phyloP scores from a whole-genome alignment of 2,113 vertebrate species.

The Pachycephala philippinensis region DNA sequence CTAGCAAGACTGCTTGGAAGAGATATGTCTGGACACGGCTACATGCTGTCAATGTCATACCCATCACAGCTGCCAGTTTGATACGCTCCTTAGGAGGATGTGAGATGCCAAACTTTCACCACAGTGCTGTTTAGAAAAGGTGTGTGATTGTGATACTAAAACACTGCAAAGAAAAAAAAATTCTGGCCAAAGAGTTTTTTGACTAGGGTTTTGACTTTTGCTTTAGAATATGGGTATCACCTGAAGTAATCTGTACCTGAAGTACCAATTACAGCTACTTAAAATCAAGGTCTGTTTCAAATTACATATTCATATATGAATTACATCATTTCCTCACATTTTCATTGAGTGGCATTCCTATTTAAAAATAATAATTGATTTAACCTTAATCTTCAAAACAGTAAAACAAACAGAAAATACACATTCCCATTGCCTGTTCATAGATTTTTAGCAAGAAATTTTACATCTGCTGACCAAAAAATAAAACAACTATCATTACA shows the following conservation, averaged over 20 bases:
- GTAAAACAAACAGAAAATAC: neutral
- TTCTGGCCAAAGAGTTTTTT: neutral
- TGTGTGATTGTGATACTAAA: rapidly evolving
- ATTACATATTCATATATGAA: neutral
- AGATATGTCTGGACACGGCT: neutral
- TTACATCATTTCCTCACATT: neutral
- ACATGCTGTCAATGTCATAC: neutral
- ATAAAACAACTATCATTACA: neutral
- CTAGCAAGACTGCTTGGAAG: neutral
- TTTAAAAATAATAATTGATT: neutral
- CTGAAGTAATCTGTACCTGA: neutral
- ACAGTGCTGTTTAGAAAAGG: neutral
- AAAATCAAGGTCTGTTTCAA: neutral
- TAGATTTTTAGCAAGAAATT: neutral
- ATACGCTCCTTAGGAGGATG: neutral
- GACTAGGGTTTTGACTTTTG: neutral
- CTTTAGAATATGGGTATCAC: neutral
- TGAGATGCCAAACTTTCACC: neutral
- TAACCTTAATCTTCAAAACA: neutral
- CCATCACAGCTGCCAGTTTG: neutral
- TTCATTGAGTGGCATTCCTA: neutral
- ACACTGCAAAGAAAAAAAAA: neutral
- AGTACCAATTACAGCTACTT: neutral
- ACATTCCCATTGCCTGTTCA: neutral
- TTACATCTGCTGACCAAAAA: neutral